Percentiles rank a stretch among this genome's conserved stretches.
These are phyloP conservation scores for Dipus sagitta DNA, from an alignment of 2,797 vertebrate species.

Conservation along the genomic window DNA sequence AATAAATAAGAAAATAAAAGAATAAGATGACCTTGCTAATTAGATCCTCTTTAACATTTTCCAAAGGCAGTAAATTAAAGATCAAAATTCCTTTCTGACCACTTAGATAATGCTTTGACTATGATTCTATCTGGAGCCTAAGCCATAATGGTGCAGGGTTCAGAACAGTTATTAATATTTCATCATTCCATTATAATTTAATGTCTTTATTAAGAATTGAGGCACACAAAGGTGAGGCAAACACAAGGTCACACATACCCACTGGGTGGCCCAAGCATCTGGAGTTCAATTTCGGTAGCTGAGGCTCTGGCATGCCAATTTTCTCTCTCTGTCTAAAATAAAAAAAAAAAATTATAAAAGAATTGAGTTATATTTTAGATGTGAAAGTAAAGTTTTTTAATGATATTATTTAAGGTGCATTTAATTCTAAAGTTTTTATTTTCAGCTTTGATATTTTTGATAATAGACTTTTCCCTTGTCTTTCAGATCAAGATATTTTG, in stretches of 20 bases:
- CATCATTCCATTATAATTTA: background rate
- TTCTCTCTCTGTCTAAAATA: too few relatives aligned
- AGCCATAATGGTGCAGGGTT: background rate
- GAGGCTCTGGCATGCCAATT: too few relatives aligned
- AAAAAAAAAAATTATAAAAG: too few relatives aligned
- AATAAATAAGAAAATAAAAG: too few relatives aligned
- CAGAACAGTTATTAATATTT: slow-evolving; percentile 21
- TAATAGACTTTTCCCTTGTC: slow-evolving; percentile 69
- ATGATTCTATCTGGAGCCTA: background rate
- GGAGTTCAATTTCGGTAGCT: too few relatives aligned
- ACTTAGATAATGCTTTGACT: background rate
- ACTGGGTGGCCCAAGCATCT: too few relatives aligned
- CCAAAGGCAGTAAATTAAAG: slow-evolving; percentile 12
- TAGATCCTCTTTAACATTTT: slow-evolving; percentile 33
- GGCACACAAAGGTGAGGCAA: too few relatives aligned
- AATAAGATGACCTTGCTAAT: background rate
- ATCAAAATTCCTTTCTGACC: slow-evolving; percentile 32
- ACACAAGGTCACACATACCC: too few relatives aligned
- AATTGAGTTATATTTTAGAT: background rate
- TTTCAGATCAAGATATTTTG: slow-evolving; percentile 94
- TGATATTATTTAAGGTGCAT: slow-evolving; percentile 42
- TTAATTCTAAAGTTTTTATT: slow-evolving; percentile 45
- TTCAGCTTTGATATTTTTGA: background rate
- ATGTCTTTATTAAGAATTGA: slow-evolving; percentile 50
- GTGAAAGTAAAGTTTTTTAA: slow-evolving; percentile 36